These are phyloP conservation scores for Heliconius hortense DNA, from an alignment of 2,888 invertebrate species.

Conservation along the genomic window DNA sequence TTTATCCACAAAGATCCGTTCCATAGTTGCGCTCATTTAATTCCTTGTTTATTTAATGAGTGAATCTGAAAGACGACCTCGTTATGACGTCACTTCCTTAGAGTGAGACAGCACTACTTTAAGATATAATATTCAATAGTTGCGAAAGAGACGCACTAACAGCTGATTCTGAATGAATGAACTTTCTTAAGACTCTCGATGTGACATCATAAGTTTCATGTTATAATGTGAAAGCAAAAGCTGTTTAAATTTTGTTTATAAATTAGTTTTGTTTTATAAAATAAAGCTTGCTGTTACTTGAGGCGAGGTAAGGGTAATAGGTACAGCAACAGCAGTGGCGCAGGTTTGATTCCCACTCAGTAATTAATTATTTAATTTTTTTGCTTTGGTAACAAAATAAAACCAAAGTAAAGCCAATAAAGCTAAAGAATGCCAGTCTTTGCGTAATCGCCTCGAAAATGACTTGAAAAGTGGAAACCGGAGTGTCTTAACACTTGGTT, in stretches of 20 bases:
- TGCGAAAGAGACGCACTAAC: slow-evolving; percentile 53
- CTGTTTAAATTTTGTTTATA: slow-evolving; percentile 4
- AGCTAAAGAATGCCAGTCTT: too few relatives aligned
- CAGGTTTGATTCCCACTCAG: too few relatives aligned
- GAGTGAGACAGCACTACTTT: slow-evolving; percentile 54
- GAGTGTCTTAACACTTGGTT: too few relatives aligned
- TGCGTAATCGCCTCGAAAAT: too few relatives aligned
- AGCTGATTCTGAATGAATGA: slow-evolving; percentile 70
- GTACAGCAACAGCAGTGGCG: too few relatives aligned
- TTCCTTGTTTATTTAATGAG: slow-evolving; percentile 80
- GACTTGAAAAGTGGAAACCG: too few relatives aligned
- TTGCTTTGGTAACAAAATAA: too few relatives aligned
- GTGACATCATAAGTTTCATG: slow-evolving; percentile 38
- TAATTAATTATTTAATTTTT: too few relatives aligned
- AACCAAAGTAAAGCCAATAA: too few relatives aligned
- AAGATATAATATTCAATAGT: slow-evolving; percentile 41
- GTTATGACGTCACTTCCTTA: slow-evolving; percentile 76
- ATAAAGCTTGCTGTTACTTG: too few relatives aligned
- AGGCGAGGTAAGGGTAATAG: too few relatives aligned
- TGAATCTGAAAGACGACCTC: slow-evolving; percentile 75
- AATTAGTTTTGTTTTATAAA: neutral
- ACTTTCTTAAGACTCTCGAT: slow-evolving; percentile 61
- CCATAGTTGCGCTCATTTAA: slow-evolving; percentile 52
- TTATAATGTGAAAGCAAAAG: slow-evolving; percentile 28
- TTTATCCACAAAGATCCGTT: slow-evolving; percentile 32